Evolutionary conservation across 2,113 vertebrate genomes (phyloP).

Genomic region (Girardinichthys multiradiatus): DNA sequence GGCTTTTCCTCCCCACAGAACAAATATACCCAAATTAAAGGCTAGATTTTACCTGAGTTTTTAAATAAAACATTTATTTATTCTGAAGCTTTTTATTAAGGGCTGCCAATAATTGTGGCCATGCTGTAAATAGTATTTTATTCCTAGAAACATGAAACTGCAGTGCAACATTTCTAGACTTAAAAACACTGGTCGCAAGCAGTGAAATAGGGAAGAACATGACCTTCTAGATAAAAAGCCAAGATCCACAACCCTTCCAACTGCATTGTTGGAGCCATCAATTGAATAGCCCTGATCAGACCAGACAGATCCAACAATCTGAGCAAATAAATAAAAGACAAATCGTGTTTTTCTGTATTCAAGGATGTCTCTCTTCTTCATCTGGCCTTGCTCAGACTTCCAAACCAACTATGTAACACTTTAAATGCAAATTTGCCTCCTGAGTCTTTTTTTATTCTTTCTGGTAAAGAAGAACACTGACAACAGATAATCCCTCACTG

Average conservation of each 20-base stretch:
- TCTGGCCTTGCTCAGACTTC: slow-evolving; percentile 51
- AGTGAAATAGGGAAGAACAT: slow-evolving; percentile 15
- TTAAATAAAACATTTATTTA: not conserved
- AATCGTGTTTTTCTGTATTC: slow-evolving; percentile 58
- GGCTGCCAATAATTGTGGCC: not conserved
- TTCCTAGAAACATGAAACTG: slow-evolving; percentile 13
- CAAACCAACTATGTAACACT: slow-evolving; percentile 69
- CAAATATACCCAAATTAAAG: not conserved
- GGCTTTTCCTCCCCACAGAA: no score
- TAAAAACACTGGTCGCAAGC: slow-evolving; percentile 11
- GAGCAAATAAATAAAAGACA: slow-evolving; percentile 58
- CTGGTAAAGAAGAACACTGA: slow-evolving; percentile 62
- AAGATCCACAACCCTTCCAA: slow-evolving; percentile 6
- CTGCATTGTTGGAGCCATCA: slow-evolving; percentile 25
- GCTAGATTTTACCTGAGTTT: not conserved
- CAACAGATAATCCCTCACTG: slow-evolving; percentile 72
- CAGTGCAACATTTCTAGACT: slow-evolving; percentile 11
- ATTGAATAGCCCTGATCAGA: slow-evolving; percentile 37
- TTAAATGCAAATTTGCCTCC: slow-evolving; percentile 81
- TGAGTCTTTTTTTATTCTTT: slow-evolving; percentile 46
- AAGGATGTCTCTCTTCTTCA: slow-evolving; percentile 48
- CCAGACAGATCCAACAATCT: slow-evolving; percentile 43
- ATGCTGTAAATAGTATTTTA: not conserved
- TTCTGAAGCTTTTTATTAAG: not conserved
- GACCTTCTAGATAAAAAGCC: slow-evolving; percentile 20